Base-by-base conservation (phyloP, 2,113 vertebrate species). In the Gallinago jamesoni region DNA sequence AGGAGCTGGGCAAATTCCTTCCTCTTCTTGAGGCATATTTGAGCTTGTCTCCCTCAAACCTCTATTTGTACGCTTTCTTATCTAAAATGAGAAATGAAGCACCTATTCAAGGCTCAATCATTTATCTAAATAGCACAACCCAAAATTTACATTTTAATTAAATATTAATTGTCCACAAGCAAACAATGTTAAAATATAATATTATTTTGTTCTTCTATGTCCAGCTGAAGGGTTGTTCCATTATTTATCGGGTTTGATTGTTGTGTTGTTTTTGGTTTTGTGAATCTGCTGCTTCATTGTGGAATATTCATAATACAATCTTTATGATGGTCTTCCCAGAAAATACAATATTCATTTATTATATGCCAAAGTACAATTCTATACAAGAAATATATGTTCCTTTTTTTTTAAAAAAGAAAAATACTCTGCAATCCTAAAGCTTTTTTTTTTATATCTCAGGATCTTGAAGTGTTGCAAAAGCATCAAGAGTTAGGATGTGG, bases 141-240 rank as follows among this genome's bases (percentile, higher is more conserved):
- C 15, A 78, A 96, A 96, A 96, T 95, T 95, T 96, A 94, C 92
- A 95, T 95, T 97, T 95, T 94, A 95, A 93, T 96, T 95, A 95
- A 96, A 95, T 95, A 90, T 89, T 92, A 96, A 96, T 96, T 95
- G 62, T 89, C 57, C 68, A 75, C 69, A 91, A 92, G 66, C 62
- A 93, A 95, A 92, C 30, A 81, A 78, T 93, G 89, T 84, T 81
- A 93, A 96, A 95, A 90, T 81, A 93, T 77, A 92, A 52, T 79
- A 93, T 81, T 92, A 75, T 87, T 89, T 92, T 90, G 20, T 64
- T 90, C 53, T 75, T 83, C 48, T 70, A 33, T 45, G 85, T 76
- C 80, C 73, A 72, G 7, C 18, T 76, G 45, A 78, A 89, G 18
- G 7, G 10, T 53, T 67, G 12, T 33, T 89, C 21, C n/a, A 43